A percentile compares a stretch with the other conserved stretches of the same genome.
These are phyloP conservation scores for Rhodinocichla rosea DNA, from an alignment of 2,113 vertebrate genomes.

Conservation along the genomic window DNA sequence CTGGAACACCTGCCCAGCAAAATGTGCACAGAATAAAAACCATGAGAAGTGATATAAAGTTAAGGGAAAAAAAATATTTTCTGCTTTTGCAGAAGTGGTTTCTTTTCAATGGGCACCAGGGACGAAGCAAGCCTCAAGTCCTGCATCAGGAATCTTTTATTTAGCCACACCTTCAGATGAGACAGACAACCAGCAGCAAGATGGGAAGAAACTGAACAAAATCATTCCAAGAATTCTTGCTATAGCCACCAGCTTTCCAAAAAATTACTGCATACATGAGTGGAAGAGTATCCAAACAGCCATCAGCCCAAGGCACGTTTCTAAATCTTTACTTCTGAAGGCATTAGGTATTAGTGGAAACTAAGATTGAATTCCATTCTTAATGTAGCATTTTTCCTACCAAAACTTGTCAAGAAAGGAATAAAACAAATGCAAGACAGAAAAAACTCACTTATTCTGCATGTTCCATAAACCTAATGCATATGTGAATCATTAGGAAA, in stretches of 20 bases:
- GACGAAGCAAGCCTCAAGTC: background rate
- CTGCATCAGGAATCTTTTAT: background rate
- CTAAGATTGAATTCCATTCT: background rate
- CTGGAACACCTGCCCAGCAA: conserved; percentile 85
- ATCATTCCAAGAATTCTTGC: background rate
- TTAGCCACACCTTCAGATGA: background rate
- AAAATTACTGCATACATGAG: background rate
- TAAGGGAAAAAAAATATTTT: background rate
- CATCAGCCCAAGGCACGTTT: background rate
- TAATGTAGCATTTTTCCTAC: background rate
- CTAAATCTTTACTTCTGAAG: background rate
- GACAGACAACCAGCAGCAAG: background rate
- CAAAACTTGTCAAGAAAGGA: background rate
- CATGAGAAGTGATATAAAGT: background rate
- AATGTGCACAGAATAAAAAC: background rate
- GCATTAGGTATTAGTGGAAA: background rate
- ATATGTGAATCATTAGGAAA: background rate
- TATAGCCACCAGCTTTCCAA: background rate
- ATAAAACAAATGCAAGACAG: background rate
- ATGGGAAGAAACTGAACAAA: background rate
- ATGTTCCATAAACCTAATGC: background rate
- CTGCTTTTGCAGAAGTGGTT: background rate
- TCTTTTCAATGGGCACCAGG: background rate
- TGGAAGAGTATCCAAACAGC: background rate
- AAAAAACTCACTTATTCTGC: background rate